These are phyloP conservation scores for Formicarius rufipectus DNA, from an alignment of 2,113 vertebrate species.

Conservation along the genomic window DNA sequence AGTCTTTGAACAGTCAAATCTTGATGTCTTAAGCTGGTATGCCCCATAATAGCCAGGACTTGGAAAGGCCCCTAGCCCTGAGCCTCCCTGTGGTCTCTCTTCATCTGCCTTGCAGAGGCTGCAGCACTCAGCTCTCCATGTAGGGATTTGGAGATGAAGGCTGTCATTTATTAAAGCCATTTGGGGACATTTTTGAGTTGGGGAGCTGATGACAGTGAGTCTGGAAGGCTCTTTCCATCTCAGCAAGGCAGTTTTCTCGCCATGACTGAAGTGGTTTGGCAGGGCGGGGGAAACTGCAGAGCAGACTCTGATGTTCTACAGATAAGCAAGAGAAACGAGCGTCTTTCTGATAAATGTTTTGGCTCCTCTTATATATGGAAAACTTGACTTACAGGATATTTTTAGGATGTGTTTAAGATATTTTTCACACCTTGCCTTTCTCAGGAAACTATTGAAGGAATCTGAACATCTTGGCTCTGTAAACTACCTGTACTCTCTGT, in stretches of 20 bases:
- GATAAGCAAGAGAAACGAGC: background rate
- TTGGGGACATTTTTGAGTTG: constrained; percentile 12
- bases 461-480: background rate
- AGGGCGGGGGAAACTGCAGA: background rate
- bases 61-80: background rate
- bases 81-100: background rate
- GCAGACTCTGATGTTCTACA: background rate
- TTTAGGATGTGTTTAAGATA: background rate
- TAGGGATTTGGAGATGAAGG: background rate
- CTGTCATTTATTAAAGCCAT: constrained; percentile 48
- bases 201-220: constrained; percentile 11
- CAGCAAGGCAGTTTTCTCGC: background rate
- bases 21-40: background rate
- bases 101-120: background rate
- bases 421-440: background rate
- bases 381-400: background rate
- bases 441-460: background rate
- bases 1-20: background rate
- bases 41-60: background rate
- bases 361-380: background rate
- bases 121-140: background rate
- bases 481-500: background rate
- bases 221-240: constrained; percentile 32
- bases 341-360: background rate
- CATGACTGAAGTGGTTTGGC: background rate